A percentile compares a stretch with the other conserved stretches of the same genome.
phyloP scores from a whole-genome alignment of 2,888 invertebrate species.

The Chymomyza fuscimana region DNA sequence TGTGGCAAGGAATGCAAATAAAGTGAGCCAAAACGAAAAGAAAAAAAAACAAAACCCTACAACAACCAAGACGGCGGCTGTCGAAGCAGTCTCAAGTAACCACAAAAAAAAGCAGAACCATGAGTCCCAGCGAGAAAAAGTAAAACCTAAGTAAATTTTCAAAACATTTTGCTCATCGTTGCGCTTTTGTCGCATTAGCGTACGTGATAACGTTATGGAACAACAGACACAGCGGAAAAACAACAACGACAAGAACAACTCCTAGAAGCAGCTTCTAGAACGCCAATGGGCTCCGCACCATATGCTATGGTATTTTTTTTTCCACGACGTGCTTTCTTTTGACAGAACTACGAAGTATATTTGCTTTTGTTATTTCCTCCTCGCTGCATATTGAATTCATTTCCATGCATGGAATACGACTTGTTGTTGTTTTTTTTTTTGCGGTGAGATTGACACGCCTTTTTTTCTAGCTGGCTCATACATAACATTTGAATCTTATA shows the following conservation, averaged over 20 bases:
- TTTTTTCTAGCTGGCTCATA: background rate
- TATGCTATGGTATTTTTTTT: conserved; percentile 18
- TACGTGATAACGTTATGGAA: conserved; percentile 63
- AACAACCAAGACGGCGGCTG: conserved; percentile 20
- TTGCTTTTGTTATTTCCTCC: background rate
- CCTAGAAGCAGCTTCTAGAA: conserved; percentile 16
- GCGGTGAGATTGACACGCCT: background rate
- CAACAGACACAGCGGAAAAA: conserved; percentile 18
- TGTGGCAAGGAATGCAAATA: conserved; percentile 68
- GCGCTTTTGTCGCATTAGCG: conserved; percentile 75
- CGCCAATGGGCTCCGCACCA: conserved; percentile 14
- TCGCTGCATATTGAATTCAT: background rate
- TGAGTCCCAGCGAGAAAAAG: background rate
- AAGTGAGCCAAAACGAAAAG: conserved; percentile 35
- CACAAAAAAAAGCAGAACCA: background rate
- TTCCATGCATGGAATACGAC: background rate
- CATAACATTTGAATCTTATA: background rate
- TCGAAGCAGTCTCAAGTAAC: conserved; percentile 3
- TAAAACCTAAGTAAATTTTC: conserved; percentile 63
- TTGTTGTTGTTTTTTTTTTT: background rate
- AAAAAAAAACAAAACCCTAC: conserved; percentile 21
- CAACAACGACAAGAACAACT: conserved; percentile 17
- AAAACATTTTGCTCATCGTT: conserved; percentile 66
- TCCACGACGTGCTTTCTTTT: background rate
- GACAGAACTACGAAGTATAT: background rate